Percentiles rank a stretch among this genome's conserved stretches.
These are phyloP conservation scores for Lottia scabra DNA, from an alignment of 2,888 invertebrate genomes.

Conservation along the genomic window DNA sequence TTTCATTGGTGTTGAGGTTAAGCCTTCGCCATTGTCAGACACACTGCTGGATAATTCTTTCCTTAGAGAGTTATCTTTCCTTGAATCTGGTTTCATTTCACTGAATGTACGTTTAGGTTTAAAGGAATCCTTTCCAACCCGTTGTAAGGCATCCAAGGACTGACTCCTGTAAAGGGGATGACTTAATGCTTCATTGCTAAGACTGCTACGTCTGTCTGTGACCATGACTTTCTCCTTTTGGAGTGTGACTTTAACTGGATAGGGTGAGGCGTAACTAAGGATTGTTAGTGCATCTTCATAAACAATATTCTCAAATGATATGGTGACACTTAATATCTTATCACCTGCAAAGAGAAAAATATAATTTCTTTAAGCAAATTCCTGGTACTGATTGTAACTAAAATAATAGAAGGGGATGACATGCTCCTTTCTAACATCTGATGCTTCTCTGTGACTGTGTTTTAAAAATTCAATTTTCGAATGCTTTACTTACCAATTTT, in stretches of 20 bases:
- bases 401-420: no score
- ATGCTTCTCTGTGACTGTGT: no score
- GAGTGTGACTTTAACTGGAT: slow-evolving; percentile 79
- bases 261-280: slow-evolving; percentile 90
- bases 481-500: slow-evolving; percentile 76
- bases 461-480: no score
- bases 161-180: slow-evolving; percentile 85
- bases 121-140: slow-evolving; percentile 69
- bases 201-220: slow-evolving; percentile 56
- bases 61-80: slow-evolving; percentile 15
- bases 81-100: slow-evolving; percentile 44
- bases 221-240: slow-evolving; percentile 72
- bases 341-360: slow-evolving; percentile 77
- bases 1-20: not conserved
- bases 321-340: slow-evolving; percentile 86
- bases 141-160: slow-evolving; percentile 82
- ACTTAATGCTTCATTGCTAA: slow-evolving; percentile 72
- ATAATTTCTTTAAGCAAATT: not conserved
- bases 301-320: slow-evolving; percentile 89
- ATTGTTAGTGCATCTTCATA: slow-evolving; percentile 91
- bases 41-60: slow-evolving; percentile 1
- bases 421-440: no score
- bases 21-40: not conserved
- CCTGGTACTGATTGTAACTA: not conserved
- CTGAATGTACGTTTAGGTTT: slow-evolving; percentile 50